phyloP scores from a whole-genome alignment of 2,888 invertebrate genomes.

The Hyalella azteca region DNA sequence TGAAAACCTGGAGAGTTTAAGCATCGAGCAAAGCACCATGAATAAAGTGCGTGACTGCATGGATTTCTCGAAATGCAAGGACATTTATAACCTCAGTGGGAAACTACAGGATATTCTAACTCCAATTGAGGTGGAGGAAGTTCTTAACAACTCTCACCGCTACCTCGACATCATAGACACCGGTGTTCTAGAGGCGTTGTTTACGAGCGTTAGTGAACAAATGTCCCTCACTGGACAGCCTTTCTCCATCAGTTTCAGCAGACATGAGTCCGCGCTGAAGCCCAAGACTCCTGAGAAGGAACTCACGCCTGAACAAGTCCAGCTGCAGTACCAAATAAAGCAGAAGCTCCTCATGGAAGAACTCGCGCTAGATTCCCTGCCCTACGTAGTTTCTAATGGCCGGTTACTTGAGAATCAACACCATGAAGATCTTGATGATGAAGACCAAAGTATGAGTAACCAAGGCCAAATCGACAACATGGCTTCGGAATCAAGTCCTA shows the following conservation, averaged over 20 bases:
- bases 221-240: slow-evolving; percentile 23
- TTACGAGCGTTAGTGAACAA: slow-evolving; percentile 58
- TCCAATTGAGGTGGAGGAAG: slow-evolving; percentile 62
- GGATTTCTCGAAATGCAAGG: slow-evolving; percentile 61
- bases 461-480: no score
- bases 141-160: slow-evolving; percentile 61
- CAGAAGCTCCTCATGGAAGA: slow-evolving; percentile 38
- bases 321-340: slow-evolving; percentile 26
- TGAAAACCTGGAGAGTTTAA: slow-evolving; percentile 43
- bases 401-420: slow-evolving; percentile 31
- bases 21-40: slow-evolving; percentile 59
- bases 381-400: background rate
- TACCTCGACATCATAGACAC: slow-evolving; percentile 61
- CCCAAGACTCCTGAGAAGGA: slow-evolving; percentile 22
- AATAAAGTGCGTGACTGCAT: slow-evolving; percentile 60
- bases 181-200: slow-evolving; percentile 61
- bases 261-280: background rate
- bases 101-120: slow-evolving; percentile 61
- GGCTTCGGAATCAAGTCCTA: no score
- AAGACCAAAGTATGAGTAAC: no score
- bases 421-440: slow-evolving; percentile 21
- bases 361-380: slow-evolving; percentile 22
- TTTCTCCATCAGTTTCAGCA: slow-evolving; percentile 30
- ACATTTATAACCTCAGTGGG: slow-evolving; percentile 61
- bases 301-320: background rate